Evolutionary conservation across 2,888 invertebrate genomes (phyloP), one percentile per base, ranked within the genome.

Genomic region (Eupithecia insigniata): DNA sequence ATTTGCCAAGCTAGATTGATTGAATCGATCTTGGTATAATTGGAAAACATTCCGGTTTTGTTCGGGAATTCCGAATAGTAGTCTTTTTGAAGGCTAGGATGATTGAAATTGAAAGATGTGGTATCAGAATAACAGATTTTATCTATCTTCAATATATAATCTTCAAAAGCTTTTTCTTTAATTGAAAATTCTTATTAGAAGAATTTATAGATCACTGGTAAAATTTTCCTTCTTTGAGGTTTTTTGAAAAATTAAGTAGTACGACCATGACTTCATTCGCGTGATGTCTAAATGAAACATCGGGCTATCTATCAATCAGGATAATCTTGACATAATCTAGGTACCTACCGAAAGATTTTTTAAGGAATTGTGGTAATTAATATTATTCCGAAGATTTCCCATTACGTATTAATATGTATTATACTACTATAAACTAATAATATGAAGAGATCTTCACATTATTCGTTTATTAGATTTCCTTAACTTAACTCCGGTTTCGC

Each of bases 1-100:
- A 76, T 72, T 72, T 74, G 65, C 69, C 51, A 67, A 60, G 65
- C 68, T 73, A 66, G 74, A 74, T 74, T 71, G 69, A 74, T 71
- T 69, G 71, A 61, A 70, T 70, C 71, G 65, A 70, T 71, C 74
- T 74, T 67, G 64, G 64, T 71, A 74, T 74, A 70, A 74, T 74
- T 74, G 74, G 66, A 74, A 73, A 74, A 74, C 69, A 69, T 69
- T 69, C 71, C 58, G 60, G 71, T 65, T 32, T 30, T 12, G 67
- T 66, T 66, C 28, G 32, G 28, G 32, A 22, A 39, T 51, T 58
- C n/a, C 46, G 22, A 10, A 51, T 51, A 65, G 46, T 30, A 16
- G 32, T 43, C 55, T 36, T 70, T 70, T 73, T 70, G 46, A 67
- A 3, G 26, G 16, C n/a, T 51, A 67, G 58, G 30, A 18, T 14